Base-by-base conservation (phyloP, 2,797 vertebrate genomes). In the Arvicola amphibius region DNA sequence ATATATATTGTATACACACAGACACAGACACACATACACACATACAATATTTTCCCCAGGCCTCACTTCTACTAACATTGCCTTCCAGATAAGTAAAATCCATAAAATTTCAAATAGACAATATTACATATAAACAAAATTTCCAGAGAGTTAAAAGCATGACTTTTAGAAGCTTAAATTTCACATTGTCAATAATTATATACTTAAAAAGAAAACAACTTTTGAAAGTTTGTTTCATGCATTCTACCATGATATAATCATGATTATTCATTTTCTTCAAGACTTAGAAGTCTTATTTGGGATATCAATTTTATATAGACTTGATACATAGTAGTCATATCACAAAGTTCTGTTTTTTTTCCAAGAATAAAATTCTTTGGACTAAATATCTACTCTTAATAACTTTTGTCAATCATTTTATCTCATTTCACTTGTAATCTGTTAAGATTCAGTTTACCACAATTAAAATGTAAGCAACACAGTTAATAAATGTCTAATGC, bases 401-500 rank as follows among this genome's bases (percentile, higher is more conserved):
- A 23, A 59, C 4, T 77, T 95, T 90, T 6, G 14, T 61, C 16
- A 37, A 78, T 83, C 23, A 65, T 74, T 27, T 67, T 69, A 34
- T 5, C 12, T 43, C 56, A 34, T 25, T 51, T 88, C 32, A 25
- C 1, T 63, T 40, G 5, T 63, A 46, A 59, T 63, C 56, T 84
- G 19, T n/a, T 93, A 87, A 80, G 6, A 83, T 95, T 90, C 13
- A 84, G 12, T 91, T 92, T 1, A 85, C 79, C 84, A 46, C 29
- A 76, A 46, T 25, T 79, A n/a, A 86, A 92, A 78, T 17, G 5
- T 46, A 88, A 94, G 29, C 16, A 63, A 92, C 59, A 59, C 7
- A 69, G 37, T 92, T 78, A 65, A 14, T 65, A 91, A 84, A 23
- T 79, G 65, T 56, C 43, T 43, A 74, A 0, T 23, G 34, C n/a